Base-by-base conservation (phyloP, 2,113 vertebrate species). In the Cyprinodon variegatus region DNA sequence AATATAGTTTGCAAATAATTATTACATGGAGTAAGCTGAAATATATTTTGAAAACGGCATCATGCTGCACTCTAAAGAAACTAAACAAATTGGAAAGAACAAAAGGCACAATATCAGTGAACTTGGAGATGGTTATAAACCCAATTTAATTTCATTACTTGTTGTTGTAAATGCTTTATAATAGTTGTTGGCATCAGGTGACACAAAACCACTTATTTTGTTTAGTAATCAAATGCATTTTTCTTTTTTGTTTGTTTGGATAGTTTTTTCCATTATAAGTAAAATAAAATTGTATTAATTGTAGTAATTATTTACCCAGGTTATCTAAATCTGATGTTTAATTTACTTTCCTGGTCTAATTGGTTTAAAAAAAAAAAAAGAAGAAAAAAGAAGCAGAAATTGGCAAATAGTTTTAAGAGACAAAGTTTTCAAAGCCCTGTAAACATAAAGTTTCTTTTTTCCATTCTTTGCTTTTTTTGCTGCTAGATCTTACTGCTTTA, bases 401-500 rank as follows among this genome's bases (percentile, higher is more conserved):
- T 29, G 29, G 29, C 29, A 29, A 29, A 29, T 29, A 29, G 29
- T 20, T 20, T 20, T 3, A 57, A 20, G 7, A 20, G 20, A 57
- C 9, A 22, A 46, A 29, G 29, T 29, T 29, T 29, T 29, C 29
- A 29, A 29, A 29, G 29, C 29, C 29, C 29, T 29, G 29, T 29
- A 29, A 29, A 29, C 29, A 29, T 1, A 29, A 29, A 29, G 29
- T 29, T 29, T 29, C 29, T 29, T 29, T 29, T 29, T 63, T 14
- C 13, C 6, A 12, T 81, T 37, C 37, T 37, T 68, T 6, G 63
- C 48, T 53, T 6, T 53, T 53, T 45, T 68, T 66, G 66, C 75
- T 83, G 57, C 48, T 76, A 48, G 40, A 72, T 36, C 72, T 77
- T 17, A 50, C 22, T 70, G 4, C 22, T 81, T 39, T 68, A 65